Evolutionary conservation across 1,140 invertebrate species (phyloP).

Genomic region (Drosophila littoralis): DNA sequence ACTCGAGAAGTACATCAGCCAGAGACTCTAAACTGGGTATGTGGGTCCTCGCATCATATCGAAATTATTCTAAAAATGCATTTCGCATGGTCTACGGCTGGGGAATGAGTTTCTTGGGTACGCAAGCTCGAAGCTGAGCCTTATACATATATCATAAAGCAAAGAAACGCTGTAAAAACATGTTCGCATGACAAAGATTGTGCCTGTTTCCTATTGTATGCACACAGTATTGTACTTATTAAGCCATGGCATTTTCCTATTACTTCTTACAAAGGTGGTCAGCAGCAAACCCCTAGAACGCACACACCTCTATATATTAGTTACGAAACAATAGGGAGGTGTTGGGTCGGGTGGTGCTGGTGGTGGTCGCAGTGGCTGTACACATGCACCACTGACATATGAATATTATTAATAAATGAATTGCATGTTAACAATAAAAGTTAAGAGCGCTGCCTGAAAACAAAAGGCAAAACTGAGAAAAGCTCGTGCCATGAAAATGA

Average conservation of each 20-base stretch:
- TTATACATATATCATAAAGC: too few relatives aligned
- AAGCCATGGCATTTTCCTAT: not conserved
- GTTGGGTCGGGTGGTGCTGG: slow-evolving; percentile 4
- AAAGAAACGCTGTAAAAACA: too few relatives aligned
- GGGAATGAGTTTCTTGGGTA: too few relatives aligned
- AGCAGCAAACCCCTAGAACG: slow-evolving; percentile 21
- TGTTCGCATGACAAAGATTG: too few relatives aligned
- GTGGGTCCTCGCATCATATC: too few relatives aligned
- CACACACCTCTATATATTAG: not conserved
- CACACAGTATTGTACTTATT: not conserved
- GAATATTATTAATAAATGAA: slow-evolving; percentile 82
- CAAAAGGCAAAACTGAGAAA: slow-evolving; percentile 43
- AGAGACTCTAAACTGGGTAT: too few relatives aligned
- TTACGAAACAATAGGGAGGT: not conserved
- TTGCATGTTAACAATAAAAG: slow-evolving; percentile 82
- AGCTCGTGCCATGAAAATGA: slow-evolving; percentile 57
- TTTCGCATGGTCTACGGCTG: too few relatives aligned
- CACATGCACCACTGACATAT: slow-evolving; percentile 68
- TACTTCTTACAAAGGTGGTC: not conserved
- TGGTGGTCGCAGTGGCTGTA: not conserved
- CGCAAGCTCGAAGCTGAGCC: too few relatives aligned
- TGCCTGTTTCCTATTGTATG: too few relatives aligned
- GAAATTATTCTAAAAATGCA: too few relatives aligned
- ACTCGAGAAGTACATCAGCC: too few relatives aligned
- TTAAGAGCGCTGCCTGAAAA: slow-evolving; percentile 63